Conservation (phyloP, 2,888 invertebrate genomes). For the Mesodorylaimus sp. region DNA sequence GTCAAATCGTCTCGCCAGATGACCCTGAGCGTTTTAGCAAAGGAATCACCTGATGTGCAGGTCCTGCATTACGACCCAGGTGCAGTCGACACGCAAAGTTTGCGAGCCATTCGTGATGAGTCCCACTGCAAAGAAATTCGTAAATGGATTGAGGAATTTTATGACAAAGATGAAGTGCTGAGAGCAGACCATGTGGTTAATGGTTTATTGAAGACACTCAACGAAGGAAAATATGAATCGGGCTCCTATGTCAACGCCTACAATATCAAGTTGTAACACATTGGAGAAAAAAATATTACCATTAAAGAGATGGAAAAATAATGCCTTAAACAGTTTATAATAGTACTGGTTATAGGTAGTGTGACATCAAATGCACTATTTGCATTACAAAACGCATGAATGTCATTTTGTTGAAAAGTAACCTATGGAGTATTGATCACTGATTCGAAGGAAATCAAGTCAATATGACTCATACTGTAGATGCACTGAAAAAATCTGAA, state of each 20-base stretch:
- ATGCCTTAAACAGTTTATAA: too few relatives aligned
- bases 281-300: too few relatives aligned
- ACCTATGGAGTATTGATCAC: too few relatives aligned
- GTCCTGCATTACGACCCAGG: conserved; percentile 10
- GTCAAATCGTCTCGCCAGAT: conserved; percentile 7
- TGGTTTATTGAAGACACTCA: background rate
- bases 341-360: too few relatives aligned
- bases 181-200: background rate
- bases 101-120: conserved; percentile 6
- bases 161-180: conserved; percentile 5
- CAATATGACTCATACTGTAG: too few relatives aligned
- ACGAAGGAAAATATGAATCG: background rate
- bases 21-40: conserved; percentile 3
- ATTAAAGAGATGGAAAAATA: too few relatives aligned
- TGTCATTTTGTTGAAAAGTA: too few relatives aligned
- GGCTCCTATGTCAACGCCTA: background rate
- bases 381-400: too few relatives aligned
- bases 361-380: too few relatives aligned
- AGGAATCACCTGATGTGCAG: conserved; percentile 5
- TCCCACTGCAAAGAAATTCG: conserved; percentile 5
- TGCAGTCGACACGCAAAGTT: conserved; percentile 6
- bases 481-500: too few relatives aligned
- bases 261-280: too few relatives aligned
- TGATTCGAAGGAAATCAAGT: too few relatives aligned
- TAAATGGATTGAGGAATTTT: conserved; percentile 4